phyloP scores from a whole-genome alignment of 1,140 invertebrate genomes.

The Phenacoccus solenopsis region DNA sequence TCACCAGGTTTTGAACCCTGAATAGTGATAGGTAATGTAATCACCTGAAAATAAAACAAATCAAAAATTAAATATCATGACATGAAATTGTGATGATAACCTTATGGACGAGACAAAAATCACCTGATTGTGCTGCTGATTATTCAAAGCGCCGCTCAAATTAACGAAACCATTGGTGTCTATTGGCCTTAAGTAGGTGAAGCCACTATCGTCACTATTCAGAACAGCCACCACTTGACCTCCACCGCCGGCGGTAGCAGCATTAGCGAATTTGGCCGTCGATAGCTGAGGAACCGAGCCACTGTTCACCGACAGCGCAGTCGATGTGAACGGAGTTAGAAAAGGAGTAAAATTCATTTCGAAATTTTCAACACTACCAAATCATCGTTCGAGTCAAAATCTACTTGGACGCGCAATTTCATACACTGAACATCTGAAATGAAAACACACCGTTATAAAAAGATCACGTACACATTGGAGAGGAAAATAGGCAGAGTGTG shows the following conservation, averaged over 20 bases:
- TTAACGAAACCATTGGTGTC: constrained; percentile 41
- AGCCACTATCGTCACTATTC: constrained; percentile 49
- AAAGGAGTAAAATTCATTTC: constrained; percentile 57
- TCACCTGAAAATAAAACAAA: constrained; percentile 38
- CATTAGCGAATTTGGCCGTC: constrained; percentile 49
- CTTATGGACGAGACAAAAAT: too few relatives aligned
- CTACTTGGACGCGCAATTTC: too few relatives aligned
- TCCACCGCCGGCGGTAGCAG: constrained; percentile 38
- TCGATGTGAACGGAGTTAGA: constrained; percentile 42
- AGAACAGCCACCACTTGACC: constrained; percentile 41
- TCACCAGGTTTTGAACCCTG: constrained; percentile 57
- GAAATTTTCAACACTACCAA: not conserved
- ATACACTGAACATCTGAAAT: too few relatives aligned
- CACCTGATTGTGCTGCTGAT: constrained; percentile 28
- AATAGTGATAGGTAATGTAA: constrained; percentile 58
- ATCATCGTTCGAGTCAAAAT: not conserved
- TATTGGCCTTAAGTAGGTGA: constrained; percentile 58
- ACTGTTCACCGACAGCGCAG: constrained; percentile 24
- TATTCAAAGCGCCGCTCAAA: constrained; percentile 21
- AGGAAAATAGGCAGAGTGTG: too few relatives aligned
- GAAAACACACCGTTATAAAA: too few relatives aligned
- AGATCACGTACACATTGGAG: too few relatives aligned
- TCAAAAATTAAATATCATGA: not conserved
- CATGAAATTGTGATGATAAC: not conserved
- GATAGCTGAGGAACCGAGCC: constrained; percentile 49